phyloP scores from a whole-genome alignment of 2,888 invertebrate genomes.

The Apodemia zela region DNA sequence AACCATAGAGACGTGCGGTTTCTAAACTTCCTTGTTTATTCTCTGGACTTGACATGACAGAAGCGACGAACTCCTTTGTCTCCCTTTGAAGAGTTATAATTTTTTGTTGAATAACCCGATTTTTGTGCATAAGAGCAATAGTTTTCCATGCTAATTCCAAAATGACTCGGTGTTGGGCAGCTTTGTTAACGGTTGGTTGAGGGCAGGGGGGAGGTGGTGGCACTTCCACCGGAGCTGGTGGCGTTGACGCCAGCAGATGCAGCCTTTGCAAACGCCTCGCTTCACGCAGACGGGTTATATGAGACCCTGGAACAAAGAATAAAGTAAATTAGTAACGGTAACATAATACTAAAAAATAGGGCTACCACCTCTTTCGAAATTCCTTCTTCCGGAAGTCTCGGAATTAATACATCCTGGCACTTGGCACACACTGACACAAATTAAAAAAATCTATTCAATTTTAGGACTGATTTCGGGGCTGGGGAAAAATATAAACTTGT shows the following conservation, averaged over 20 bases:
- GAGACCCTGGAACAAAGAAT: constrained; percentile 53
- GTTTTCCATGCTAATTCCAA: constrained; percentile 83
- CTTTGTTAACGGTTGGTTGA: constrained; percentile 43
- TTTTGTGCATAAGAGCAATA: constrained; percentile 81
- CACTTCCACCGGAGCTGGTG: constrained; percentile 35
- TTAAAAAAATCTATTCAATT: no score
- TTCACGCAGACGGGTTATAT: constrained; percentile 55
- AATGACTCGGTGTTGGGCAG: constrained; percentile 69
- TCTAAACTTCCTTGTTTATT: constrained; percentile 55
- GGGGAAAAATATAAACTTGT: no score
- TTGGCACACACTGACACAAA: no score
- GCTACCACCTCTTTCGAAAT: no score
- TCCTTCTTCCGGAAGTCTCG: no score
- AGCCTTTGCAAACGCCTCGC: constrained; percentile 58
- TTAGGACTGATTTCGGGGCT: no score
- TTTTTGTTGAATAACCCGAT: constrained; percentile 81
- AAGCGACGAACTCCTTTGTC: constrained; percentile 81
- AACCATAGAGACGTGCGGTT: constrained; percentile 45
- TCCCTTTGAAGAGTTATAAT: constrained; percentile 81
- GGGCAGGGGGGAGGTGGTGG: constrained; percentile 35
- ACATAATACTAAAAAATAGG: no score
- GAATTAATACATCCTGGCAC: no score
- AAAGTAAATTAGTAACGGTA: not conserved
- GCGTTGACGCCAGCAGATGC: constrained; percentile 44
- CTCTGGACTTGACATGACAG: constrained; percentile 79